phyloP scores from a whole-genome alignment of 2,888 invertebrate genomes.

The Salpingus planirostris region DNA sequence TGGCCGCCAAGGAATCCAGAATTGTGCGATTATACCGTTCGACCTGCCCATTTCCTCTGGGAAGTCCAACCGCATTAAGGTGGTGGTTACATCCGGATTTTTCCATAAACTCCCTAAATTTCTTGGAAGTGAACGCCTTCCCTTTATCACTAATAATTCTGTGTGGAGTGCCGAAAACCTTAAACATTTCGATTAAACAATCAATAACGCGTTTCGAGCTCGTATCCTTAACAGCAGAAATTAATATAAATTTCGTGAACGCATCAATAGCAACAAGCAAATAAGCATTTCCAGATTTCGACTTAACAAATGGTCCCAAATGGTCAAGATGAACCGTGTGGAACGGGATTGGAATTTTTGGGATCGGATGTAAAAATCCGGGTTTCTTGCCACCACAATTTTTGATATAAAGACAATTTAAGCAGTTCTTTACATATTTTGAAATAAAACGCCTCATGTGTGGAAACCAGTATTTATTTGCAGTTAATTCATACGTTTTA shows the following conservation, averaged over 20 bases:
- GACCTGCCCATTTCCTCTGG: too few species aligned
- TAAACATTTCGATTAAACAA: not conserved
- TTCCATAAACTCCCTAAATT: too few species aligned
- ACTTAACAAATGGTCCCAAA: not conserved
- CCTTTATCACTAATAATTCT: constrained; percentile 1
- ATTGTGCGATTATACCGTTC: too few species aligned
- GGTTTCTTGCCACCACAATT: not conserved
- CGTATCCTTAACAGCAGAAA: not conserved
- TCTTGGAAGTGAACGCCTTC: not conserved
- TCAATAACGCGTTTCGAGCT: not conserved
- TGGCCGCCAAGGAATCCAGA: too few species aligned
- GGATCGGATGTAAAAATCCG: constrained; percentile 1
- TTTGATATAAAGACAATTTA: constrained; percentile 4
- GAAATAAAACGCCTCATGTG: constrained; percentile 7
- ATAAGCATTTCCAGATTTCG: not conserved
- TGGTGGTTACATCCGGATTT: too few species aligned
- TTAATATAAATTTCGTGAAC: constrained; percentile 1
- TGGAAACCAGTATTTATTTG: constrained; percentile 7
- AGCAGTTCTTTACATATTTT: constrained; percentile 4
- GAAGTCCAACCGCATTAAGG: too few species aligned
- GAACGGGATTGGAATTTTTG: not conserved
- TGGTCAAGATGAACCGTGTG: constrained; percentile 3
- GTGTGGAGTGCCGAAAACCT: not conserved
- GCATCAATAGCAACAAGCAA: not conserved
- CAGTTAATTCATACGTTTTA: constrained; percentile 14